phyloP scores from a whole-genome alignment of 2,113 vertebrate species.

The Zonotrichia leucophrys region DNA sequence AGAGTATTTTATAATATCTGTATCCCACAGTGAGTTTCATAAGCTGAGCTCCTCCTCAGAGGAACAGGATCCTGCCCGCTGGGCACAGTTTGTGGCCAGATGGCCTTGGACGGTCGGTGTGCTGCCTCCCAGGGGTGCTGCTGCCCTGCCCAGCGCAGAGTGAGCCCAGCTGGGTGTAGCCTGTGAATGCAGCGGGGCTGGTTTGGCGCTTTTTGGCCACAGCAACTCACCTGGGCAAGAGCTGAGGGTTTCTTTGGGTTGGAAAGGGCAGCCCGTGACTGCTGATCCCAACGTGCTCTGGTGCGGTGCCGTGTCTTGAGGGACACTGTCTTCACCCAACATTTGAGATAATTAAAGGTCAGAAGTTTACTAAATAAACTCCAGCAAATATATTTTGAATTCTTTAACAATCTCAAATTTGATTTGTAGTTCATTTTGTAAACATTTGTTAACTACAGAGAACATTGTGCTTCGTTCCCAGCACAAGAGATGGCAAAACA shows the following conservation, averaged over 20 bases:
- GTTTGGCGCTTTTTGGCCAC: not conserved
- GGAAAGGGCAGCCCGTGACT: not conserved
- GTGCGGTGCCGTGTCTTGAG: fast-evolving
- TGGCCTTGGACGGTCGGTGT: not conserved
- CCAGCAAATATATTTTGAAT: not conserved
- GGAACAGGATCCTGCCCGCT: not conserved
- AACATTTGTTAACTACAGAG: conserved; percentile 6
- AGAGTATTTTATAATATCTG: not conserved
- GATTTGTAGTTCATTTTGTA: conserved; percentile 21
- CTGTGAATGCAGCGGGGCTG: fast-evolving
- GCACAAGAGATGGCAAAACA: not conserved
- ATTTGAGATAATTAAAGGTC: not conserved
- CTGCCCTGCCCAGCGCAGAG: not conserved
- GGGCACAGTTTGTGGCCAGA: not conserved
- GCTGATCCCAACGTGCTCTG: fast-evolving
- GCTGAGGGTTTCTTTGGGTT: not conserved
- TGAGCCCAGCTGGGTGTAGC: not conserved
- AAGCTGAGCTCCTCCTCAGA: not conserved
- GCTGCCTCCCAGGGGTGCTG: not conserved
- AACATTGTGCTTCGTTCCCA: conserved; percentile 20
- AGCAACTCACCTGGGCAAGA: not conserved
- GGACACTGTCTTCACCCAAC: not conserved
- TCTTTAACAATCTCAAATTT: conserved; percentile 5
- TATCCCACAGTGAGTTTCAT: not conserved
- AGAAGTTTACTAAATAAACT: not conserved